phyloP scores from a whole-genome alignment of 2,797 vertebrate genomes.

The Luscinia megarhynchos region DNA sequence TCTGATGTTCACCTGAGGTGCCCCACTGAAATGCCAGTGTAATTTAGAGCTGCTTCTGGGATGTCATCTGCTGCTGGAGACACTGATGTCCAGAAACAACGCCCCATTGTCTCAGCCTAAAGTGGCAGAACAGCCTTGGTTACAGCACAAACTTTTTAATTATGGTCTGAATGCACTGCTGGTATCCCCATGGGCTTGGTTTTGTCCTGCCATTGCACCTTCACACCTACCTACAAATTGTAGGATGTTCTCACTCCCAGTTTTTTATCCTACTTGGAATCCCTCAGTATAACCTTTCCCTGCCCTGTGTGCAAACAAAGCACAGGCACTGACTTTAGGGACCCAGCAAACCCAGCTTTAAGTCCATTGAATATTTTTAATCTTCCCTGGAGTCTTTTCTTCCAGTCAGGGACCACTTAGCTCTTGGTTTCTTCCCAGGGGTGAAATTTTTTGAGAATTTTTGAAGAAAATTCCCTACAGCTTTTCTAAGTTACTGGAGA shows the following conservation, averaged over 20 bases:
- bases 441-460: constrained; percentile 43
- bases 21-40: not conserved
- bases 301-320: not conserved
- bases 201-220: not conserved
- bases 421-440: not conserved
- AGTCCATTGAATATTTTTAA: not conserved
- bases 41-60: not conserved
- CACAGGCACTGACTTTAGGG: not conserved
- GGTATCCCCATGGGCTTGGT: not conserved
- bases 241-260: not conserved
- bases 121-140: not conserved
- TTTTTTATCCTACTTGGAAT: not conserved
- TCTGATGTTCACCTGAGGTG: not conserved
- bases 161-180: not conserved
- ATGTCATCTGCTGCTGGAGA: not conserved
- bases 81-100: not conserved
- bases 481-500: constrained; percentile 20
- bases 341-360: rapidly evolving
- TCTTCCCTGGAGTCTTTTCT: not conserved
- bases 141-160: not conserved
- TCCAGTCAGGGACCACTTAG: not conserved
- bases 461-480: constrained; percentile 60
- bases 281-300: not conserved
- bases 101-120: not conserved
- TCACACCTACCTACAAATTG: not conserved